Evolutionary conservation across 2,888 invertebrate species (phyloP), one percentile per base, ranked within the genome.

Genomic region (Volucella inanis): DNA sequence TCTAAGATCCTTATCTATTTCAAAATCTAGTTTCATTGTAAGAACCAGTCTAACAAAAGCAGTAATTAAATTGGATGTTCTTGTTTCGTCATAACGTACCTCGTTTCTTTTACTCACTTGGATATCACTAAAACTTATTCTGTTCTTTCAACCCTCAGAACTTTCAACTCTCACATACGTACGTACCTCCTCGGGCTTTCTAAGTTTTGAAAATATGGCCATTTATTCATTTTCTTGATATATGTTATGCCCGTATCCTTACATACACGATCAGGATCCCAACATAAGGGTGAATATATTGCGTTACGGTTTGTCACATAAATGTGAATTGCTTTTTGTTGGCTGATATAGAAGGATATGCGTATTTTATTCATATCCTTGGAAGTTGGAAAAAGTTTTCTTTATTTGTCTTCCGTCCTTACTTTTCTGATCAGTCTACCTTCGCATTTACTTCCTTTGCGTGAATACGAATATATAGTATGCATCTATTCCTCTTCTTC

Each of bases 351-450:
- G 47, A 55, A 55, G 80, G 74, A 75, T 75, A 75, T 70, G 55
- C 80, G 71, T 79, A 61, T 61, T 79, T 84, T 75, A 75, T 83
- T 83, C 71, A 71, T 82, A 68, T 74, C 71, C 68, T 68, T 65
- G 31, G 67, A 68, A 83, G 72, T 74, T 78, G 39, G 50, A 39
- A 70, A 77, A 65, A 61, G 41, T 59, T 77, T 70, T 14, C 67
- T 71, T 49, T 55, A 39, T 64, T 14, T 49, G 11, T 45, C 54
- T 50, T 18, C 31, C 2, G 41, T 39, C 18, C 8, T 12, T 70
- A 50, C 59, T 54, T 65, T 43, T 74, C 22, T 54, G 11, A 54
- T 18, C 22, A 12, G 22, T 4, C 22, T 22, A 0, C 22, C 22
- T 22, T 47, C 57, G 41, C 14, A 31, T 45, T n/a, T 43, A 15